Conservation (phyloP, 2,113 vertebrate genomes). For the Promerops cafer region DNA sequence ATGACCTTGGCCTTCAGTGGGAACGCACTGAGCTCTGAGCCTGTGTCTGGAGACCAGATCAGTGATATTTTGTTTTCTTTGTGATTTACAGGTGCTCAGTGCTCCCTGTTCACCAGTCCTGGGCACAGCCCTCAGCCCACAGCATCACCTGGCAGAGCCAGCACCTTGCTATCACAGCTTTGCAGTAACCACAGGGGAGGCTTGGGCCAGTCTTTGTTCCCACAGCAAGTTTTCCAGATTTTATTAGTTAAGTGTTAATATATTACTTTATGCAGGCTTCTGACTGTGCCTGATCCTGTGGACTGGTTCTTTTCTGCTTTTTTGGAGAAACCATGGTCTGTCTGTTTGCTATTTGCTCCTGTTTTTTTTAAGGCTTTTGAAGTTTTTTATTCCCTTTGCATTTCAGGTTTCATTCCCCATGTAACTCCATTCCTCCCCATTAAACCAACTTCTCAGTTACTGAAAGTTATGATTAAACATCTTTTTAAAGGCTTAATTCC, state of each 20-base stretch:
- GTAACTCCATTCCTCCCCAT: not conserved
- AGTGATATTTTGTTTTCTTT: not conserved
- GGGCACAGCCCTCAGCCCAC: rapidly evolving
- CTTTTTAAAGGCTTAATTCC: not conserved
- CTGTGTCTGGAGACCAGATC: not conserved
- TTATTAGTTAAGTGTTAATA: not conserved
- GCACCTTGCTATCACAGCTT: not conserved
- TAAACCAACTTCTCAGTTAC: not conserved
- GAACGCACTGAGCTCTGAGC: not conserved
- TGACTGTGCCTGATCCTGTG: not conserved
- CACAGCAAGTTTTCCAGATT: not conserved
- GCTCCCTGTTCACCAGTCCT: not conserved
- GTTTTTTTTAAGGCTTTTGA: not conserved
- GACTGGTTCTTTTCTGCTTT: constrained; percentile 14
- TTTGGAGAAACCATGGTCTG: not conserved
- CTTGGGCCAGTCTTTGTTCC: not conserved
- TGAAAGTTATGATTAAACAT: not conserved
- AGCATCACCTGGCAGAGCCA: not conserved
- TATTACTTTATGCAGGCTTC: not conserved
- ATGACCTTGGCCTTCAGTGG: not conserved
- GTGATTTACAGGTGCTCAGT: not conserved
- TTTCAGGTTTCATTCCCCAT: not conserved
- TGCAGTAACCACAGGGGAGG: not conserved
- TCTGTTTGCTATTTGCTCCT: not conserved
- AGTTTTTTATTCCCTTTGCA: not conserved